Conservation (phyloP, 2,113 vertebrate species). For the Narcine bancroftii region DNA sequence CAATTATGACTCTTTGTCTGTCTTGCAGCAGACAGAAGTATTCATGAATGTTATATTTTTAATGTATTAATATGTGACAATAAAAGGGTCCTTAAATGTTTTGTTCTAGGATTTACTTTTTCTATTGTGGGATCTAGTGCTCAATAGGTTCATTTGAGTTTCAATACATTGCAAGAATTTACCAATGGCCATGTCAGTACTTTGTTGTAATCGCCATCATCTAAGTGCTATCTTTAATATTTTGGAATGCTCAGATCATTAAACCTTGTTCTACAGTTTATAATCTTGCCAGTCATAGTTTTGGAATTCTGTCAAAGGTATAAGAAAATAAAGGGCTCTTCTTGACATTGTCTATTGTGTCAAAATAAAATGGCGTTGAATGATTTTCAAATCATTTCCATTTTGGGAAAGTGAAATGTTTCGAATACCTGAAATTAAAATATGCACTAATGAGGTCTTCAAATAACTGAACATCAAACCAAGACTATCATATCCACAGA, state of each 20-base stretch:
- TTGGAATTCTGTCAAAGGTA: background rate
- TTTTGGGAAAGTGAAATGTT: background rate
- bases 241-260: constrained; percentile 1
- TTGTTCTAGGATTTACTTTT: background rate
- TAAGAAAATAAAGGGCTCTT: background rate
- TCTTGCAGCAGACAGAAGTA: too few relatives aligned
- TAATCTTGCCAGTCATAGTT: background rate
- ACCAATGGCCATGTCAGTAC: background rate
- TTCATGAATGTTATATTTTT: too few relatives aligned
- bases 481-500: background rate
- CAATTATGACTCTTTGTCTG: too few relatives aligned
- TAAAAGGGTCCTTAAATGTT: background rate
- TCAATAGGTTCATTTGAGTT: background rate
- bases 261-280: background rate
- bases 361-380: background rate
- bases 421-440: background rate
- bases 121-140: background rate
- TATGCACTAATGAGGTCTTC: background rate
- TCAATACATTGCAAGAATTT: background rate
- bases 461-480: background rate
- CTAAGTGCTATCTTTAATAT: background rate
- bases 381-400: background rate
- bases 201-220: background rate
- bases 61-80: too few relatives aligned
- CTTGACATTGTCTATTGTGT: background rate